Percentiles rank a stretch among this genome's conserved stretches.
Evolutionary conservation across 2,797 vertebrate genomes (phyloP).

Genomic region (Selene dorsalis): DNA sequence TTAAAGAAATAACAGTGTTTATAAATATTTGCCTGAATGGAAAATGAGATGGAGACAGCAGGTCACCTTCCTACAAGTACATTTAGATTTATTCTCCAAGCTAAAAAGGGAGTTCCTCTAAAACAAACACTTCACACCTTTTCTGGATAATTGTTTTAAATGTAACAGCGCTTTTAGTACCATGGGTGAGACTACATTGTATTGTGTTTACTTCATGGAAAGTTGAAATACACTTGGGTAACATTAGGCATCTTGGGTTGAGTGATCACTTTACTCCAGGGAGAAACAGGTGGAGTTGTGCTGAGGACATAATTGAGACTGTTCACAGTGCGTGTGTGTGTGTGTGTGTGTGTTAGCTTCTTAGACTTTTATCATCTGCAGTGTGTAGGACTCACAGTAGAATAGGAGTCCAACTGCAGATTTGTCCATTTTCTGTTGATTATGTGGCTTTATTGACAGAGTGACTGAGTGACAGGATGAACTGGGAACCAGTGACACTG

Average conservation of each 20-base stretch:
- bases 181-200: not conserved
- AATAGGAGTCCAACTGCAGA: constrained; percentile 20
- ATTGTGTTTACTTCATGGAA: not conserved
- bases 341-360: too few species aligned
- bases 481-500: constrained; percentile 44
- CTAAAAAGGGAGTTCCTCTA: too few species aligned
- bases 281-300: not conserved
- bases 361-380: not conserved
- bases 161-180: not conserved
- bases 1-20: constrained; percentile 31
- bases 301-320: constrained; percentile 15
- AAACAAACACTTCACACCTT: too few species aligned
- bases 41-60: constrained; percentile 9
- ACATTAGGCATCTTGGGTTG: not conserved
- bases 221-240: not conserved
- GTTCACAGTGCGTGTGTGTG: constrained; percentile 1
- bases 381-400: not conserved
- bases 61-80: not conserved
- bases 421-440: constrained; percentile 61
- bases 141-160: too few species aligned
- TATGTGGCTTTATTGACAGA: constrained; percentile 51
- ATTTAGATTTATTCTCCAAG: not conserved
- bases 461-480: constrained; percentile 36
- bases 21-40: constrained; percentile 21
- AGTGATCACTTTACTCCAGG: not conserved